phyloP scores from a whole-genome alignment of 2,113 vertebrate genomes.

The Eudyptes chrysolophus region DNA sequence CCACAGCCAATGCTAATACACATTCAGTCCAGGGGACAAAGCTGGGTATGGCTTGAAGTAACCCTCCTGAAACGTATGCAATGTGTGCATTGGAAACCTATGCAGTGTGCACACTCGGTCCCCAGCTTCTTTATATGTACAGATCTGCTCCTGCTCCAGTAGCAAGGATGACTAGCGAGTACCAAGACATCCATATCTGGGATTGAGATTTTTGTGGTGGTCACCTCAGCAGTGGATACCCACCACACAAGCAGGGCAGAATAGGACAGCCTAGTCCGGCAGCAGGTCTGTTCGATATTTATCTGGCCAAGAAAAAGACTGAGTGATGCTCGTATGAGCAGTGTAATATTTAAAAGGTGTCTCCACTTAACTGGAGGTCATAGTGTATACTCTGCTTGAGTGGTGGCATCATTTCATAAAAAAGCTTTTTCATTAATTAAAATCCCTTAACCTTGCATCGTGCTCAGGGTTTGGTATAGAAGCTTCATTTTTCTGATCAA shows the following conservation, averaged over 20 bases:
- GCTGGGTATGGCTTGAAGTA: background rate
- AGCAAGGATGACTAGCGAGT: too few species aligned
- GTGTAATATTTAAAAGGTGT: background rate
- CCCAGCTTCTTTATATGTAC: background rate
- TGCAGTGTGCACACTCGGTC: too few species aligned
- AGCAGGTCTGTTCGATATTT: background rate
- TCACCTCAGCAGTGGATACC: background rate
- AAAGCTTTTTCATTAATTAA: slow-evolving; percentile 69
- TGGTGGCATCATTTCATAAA: slow-evolving; percentile 50
- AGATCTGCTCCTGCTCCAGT: background rate
- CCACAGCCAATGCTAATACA: background rate
- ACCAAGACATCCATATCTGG: background rate
- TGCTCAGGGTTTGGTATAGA: slow-evolving; percentile 23
- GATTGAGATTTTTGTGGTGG: background rate
- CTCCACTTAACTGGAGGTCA: slow-evolving; percentile 33
- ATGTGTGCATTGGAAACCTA: background rate
- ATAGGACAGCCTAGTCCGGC: background rate
- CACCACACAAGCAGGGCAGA: background rate
- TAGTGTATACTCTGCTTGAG: background rate
- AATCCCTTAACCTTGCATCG: slow-evolving; percentile 41
- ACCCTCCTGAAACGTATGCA: background rate
- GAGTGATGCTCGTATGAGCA: background rate
- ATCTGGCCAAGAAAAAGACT: background rate
- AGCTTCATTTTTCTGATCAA: slow-evolving; percentile 61
- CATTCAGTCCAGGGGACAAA: background rate